Evolutionary conservation across 2,113 vertebrate species (phyloP).

Genomic region (Uria aalge): DNA sequence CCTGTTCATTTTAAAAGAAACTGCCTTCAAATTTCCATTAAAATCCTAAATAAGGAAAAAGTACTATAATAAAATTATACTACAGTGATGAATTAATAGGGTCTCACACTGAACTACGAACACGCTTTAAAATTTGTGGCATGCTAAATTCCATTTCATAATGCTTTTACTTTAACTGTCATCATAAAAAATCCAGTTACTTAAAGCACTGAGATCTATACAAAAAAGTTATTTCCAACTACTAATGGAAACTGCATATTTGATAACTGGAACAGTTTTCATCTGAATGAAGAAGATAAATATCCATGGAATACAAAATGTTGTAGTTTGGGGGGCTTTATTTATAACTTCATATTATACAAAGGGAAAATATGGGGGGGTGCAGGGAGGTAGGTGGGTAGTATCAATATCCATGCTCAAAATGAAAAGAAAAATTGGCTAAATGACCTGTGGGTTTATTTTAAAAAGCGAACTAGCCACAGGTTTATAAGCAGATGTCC

Average conservation of each 20-base stretch:
- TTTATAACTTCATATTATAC: background rate
- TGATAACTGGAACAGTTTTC: slow-evolving; percentile 11
- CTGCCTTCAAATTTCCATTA: background rate
- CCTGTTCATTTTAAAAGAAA: background rate
- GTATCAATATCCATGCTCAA: background rate
- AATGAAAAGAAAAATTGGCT: background rate
- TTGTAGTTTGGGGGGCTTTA: background rate
- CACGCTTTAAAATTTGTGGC: background rate
- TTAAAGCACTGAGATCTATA: background rate
- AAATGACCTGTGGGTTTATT: background rate
- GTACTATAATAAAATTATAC: background rate
- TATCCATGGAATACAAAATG: background rate
- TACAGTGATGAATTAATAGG: background rate
- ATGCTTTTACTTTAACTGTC: slow-evolving; percentile 8
- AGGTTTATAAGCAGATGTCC: background rate
- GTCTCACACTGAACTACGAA: background rate
- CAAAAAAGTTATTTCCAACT: background rate
- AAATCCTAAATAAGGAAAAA: slow-evolving; percentile 15
- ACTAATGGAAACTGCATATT: background rate
- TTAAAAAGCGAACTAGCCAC: background rate
- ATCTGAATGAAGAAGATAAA: background rate
- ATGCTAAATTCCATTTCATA: slow-evolving; percentile 11
- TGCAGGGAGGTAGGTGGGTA: background rate
- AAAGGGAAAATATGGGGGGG: background rate
- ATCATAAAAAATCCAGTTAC: slow-evolving; percentile 15